phyloP scores from a whole-genome alignment of 64 coral and sea anemone species.

The Montipora capricornis region DNA sequence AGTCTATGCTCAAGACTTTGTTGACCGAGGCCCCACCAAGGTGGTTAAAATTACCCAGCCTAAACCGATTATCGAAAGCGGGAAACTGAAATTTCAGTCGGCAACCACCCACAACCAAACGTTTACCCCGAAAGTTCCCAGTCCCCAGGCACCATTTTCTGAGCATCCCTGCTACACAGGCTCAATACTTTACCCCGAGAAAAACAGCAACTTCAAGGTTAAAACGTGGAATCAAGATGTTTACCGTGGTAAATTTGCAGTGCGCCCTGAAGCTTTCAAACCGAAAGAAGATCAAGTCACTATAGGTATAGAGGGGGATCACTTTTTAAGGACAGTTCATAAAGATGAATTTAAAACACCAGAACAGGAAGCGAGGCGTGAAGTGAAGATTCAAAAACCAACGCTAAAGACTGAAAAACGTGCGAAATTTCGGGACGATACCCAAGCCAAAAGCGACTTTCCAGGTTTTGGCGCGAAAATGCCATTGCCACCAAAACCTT shows the following conservation, averaged over 20 bases:
- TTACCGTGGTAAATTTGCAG: slow-evolving; percentile 90
- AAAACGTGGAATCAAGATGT: slow-evolving; percentile 95
- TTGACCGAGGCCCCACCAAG: slow-evolving; percentile 64
- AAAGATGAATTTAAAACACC: slow-evolving; percentile 78
- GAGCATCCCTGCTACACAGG: slow-evolving; percentile 92
- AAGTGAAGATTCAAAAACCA: slow-evolving; percentile 58
- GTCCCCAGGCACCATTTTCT: slow-evolving; percentile 64
- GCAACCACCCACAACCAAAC: slow-evolving; percentile 92
- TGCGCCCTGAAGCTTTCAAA: slow-evolving; percentile 56
- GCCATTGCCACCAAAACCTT: slow-evolving; percentile 82
- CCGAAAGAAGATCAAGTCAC: slow-evolving; percentile 65
- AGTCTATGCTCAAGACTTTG: slow-evolving; percentile 75
- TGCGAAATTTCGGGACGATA: slow-evolving; percentile 86
- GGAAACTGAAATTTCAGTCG: slow-evolving; percentile 73
- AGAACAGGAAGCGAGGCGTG: slow-evolving; percentile 66
- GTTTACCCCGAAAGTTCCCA: slow-evolving; percentile 76
- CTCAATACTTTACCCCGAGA: slow-evolving; percentile 89
- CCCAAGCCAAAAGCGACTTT: slow-evolving; percentile 95
- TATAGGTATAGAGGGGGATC: slow-evolving; percentile 91
- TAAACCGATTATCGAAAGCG: slow-evolving; percentile 57
- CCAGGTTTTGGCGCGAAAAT: slow-evolving; percentile 90
- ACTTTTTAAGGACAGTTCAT: slow-evolving; percentile 79
- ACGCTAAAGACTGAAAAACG: slow-evolving; percentile 70
- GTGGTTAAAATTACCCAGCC: slow-evolving; percentile 84
- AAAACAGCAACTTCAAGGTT: slow-evolving; percentile 54